Percentiles rank a stretch among this genome's conserved stretches.
phyloP scores from a whole-genome alignment of 2,113 vertebrate genomes.

The Eidolon helvum region DNA sequence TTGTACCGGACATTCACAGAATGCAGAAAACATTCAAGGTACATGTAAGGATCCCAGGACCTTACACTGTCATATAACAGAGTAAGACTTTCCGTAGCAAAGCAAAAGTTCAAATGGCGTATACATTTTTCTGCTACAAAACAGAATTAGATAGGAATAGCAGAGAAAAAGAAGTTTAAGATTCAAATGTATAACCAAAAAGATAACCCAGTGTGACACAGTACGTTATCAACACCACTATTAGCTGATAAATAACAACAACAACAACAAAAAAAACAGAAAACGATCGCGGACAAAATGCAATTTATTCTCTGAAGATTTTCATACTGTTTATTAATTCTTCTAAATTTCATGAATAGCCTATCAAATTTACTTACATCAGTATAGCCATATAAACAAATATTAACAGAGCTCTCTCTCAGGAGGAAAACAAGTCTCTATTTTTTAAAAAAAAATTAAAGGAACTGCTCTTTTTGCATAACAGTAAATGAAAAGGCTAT shows the following conservation, averaged over 20 bases:
- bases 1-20: background rate
- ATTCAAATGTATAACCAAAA: background rate
- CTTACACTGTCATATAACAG: background rate
- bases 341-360: background rate
- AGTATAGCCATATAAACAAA: background rate
- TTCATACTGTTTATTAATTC: slow-evolving; percentile 20
- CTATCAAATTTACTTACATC: background rate
- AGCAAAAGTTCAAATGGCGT: background rate
- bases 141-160: background rate
- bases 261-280: background rate
- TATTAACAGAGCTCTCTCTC: background rate
- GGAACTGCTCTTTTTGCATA: background rate
- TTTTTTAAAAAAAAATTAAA: background rate
- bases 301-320: background rate
- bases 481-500: background rate
- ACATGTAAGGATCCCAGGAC: background rate
- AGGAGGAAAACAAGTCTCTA: background rate
- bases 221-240: background rate
- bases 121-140: background rate
- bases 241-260: background rate
- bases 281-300: background rate
- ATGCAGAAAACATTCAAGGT: background rate
- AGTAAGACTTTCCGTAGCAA: background rate
- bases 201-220: background rate
- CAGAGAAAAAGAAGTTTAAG: background rate